Base-by-base conservation (phyloP, 2,888 invertebrate genomes). In the Sarcophaga rosellei region DNA sequence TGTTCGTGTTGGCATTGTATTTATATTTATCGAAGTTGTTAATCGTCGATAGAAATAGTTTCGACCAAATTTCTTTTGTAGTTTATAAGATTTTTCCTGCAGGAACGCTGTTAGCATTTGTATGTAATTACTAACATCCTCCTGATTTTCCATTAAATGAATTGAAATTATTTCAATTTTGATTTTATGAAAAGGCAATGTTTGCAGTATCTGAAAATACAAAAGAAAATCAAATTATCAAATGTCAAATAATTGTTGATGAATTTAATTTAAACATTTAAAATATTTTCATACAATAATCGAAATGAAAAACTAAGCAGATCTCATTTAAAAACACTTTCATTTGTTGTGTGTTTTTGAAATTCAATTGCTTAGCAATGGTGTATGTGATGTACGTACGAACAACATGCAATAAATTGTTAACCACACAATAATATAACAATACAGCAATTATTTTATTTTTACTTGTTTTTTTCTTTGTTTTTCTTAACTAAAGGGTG, bases 151-250 rank as follows among this genome's bases (percentile, higher is more conserved):
- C 88, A 91, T 90, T 89, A 93, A 89, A 89, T 93, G 93, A 89
- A 93, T 93, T 87, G 93, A 92, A 90, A 93, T 93, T 74, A 93
- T 90, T 87, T 92, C 91, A 88, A 93, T 93, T 89, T 91, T 91
- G 76, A 93, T 90, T 90, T 92, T 92, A 83, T 93, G 90, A 87
- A 93, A 93, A 84, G 93, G 93, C 89, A 93, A 89, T 88, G 93
- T 93, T 90, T 93, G 92, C 88, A 93, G 89, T 81, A 93, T 92
- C 93, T 93, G 78, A 53, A 89, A 85, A n/a, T 12, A 74, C 20
- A 44, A 79, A 45, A 21, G 6, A 35, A 35, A 35, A 35, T 2
- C 1, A 8, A 35, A 35, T 8, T 35, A 35, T 35, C 35, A 35
- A 35, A 35, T 35, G 35, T 35, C 35, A 35, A 35, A 8, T 35